Evolutionary conservation across 1,140 invertebrate species (phyloP).

Genomic region (Tribolium castaneum): DNA sequence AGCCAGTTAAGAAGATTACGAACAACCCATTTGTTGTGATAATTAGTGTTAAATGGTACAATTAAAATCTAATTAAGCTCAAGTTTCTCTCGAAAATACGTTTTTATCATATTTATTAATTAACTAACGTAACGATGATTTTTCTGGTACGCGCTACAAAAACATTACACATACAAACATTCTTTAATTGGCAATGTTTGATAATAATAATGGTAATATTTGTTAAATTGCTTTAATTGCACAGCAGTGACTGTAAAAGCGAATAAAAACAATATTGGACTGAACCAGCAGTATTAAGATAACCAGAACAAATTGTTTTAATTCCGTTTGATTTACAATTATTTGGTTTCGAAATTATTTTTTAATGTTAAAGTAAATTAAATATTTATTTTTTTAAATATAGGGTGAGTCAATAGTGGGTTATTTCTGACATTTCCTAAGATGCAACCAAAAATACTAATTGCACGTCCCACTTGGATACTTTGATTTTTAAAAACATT

Average conservation of each 20-base stretch:
- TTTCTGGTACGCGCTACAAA: background rate
- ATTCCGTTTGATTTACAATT: background rate
- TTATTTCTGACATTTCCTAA: too few relatives aligned
- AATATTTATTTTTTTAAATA: too few relatives aligned
- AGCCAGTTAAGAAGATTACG: background rate
- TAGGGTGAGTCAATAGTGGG: too few relatives aligned
- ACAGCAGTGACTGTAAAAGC: background rate
- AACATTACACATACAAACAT: background rate
- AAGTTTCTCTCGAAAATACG: background rate
- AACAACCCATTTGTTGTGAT: background rate
- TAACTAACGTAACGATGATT: background rate
- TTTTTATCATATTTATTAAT: background rate
- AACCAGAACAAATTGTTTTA: background rate
- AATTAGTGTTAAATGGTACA: background rate
- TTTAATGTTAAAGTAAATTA: too few relatives aligned
- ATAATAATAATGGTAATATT: background rate
- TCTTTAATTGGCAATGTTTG: background rate
- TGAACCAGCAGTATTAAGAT: background rate
- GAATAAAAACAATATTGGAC: background rate
- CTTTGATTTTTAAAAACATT: too few relatives aligned
- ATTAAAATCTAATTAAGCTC: conserved; percentile 5
- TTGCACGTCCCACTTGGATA: too few relatives aligned
- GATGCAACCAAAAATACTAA: too few relatives aligned
- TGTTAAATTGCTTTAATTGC: background rate
- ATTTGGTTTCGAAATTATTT: background rate